A percentile compares a stretch with the other conserved stretches of the same genome.
These are phyloP conservation scores for Spheniscus mendiculus DNA, from an alignment of 2,113 vertebrate species.

Conservation along the genomic window DNA sequence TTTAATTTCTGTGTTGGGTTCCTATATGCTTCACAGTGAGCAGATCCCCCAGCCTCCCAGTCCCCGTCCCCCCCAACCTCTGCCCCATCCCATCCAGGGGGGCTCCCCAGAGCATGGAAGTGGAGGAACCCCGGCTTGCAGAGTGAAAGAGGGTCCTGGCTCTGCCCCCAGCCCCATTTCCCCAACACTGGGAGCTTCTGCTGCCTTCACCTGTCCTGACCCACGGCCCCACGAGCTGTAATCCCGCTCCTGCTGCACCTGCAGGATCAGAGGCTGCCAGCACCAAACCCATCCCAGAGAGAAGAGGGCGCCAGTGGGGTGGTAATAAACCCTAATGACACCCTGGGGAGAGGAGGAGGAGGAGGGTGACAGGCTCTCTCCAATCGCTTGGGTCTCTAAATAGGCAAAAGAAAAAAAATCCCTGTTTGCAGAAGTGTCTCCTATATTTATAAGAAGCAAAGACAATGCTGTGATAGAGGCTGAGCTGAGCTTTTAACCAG, in stretches of 20 bases:
- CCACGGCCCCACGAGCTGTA: neutral
- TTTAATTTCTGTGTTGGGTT: neutral
- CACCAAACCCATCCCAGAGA: neutral
- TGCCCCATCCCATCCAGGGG: neutral
- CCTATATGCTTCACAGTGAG: neutral
- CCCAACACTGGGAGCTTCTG: neutral
- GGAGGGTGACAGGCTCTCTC: neutral
- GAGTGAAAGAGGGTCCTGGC: neutral
- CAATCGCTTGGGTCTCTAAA: neutral
- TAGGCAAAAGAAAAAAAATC: neutral
- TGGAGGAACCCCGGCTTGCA: rapidly evolving
- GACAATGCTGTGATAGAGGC: constrained; percentile 44
- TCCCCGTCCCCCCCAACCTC: no score
- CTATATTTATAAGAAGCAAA: constrained; percentile 39
- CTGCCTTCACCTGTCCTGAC: constrained; percentile 35
- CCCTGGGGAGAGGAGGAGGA: neutral
- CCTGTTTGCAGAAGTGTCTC: neutral
- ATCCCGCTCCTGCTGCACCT: constrained; percentile 43
- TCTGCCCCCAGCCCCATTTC: neutral
- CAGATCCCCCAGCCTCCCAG: neutral
- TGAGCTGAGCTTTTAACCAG: constrained; percentile 60
- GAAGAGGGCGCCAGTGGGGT: neutral
- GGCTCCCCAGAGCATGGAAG: neutral
- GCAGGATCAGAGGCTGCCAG: constrained; percentile 19
- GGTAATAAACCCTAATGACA: neutral